A percentile compares a stretch with the other conserved stretches of the same genome.
phyloP scores from a whole-genome alignment of 2,797 vertebrate species.

The Bradypodion pumilum region DNA sequence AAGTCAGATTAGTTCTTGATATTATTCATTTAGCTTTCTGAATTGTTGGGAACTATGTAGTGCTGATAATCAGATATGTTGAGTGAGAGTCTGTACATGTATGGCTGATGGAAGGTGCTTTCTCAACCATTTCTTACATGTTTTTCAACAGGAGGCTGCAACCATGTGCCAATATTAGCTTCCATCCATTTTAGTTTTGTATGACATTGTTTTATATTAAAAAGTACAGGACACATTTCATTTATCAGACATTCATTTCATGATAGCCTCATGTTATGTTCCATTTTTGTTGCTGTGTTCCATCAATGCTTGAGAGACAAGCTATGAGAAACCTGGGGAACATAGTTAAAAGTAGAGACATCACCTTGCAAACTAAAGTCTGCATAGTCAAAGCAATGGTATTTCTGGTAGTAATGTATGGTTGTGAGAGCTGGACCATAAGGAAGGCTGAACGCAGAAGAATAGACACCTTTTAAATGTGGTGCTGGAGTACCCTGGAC shows the following conservation, averaged over 20 bases:
- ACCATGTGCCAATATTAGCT: conserved; percentile 55
- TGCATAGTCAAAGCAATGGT: too few relatives aligned
- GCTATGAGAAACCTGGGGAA: too few relatives aligned
- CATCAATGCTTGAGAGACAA: too few relatives aligned
- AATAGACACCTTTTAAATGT: too few relatives aligned
- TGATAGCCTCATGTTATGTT: background rate
- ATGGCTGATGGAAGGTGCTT: conserved; percentile 49
- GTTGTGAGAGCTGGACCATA: too few relatives aligned
- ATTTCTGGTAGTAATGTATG: too few relatives aligned
- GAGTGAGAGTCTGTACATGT: conserved; percentile 31
- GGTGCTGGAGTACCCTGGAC: too few relatives aligned
- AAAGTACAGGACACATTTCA: background rate
- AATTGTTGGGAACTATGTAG: rapidly evolving
- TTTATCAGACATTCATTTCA: background rate
- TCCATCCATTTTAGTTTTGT: conserved; percentile 39
- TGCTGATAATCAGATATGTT: conserved; percentile 59
- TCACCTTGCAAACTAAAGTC: too few relatives aligned
- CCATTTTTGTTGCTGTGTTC: background rate
- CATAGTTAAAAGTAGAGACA: too few relatives aligned
- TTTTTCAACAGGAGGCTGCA: conserved; percentile 40
- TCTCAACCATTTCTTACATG: conserved; percentile 60
- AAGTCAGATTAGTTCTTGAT: conserved; percentile 5
- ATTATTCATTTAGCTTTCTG: conserved; percentile 39
- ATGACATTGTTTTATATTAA: background rate
- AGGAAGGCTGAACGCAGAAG: too few relatives aligned